phyloP scores from a whole-genome alignment of 92 coral and sea anemone species.

The Metridium senile region DNA sequence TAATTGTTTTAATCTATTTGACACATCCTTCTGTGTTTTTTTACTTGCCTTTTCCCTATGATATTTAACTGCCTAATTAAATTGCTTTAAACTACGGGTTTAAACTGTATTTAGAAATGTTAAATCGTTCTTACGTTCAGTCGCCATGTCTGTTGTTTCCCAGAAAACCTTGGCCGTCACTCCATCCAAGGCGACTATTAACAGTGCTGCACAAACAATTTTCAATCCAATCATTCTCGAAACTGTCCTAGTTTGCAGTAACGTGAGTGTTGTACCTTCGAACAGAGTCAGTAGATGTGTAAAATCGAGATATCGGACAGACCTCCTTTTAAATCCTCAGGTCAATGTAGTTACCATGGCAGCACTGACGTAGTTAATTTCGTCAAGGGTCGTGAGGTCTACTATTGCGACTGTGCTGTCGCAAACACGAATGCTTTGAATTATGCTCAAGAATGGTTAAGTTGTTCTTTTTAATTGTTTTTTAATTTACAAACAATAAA shows the following conservation, averaged over 20 bases:
- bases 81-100: no score
- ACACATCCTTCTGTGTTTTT: no score
- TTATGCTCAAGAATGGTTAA: neutral
- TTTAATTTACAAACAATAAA: no score
- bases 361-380: neutral
- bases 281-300: no score
- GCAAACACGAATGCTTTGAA: neutral
- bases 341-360: neutral
- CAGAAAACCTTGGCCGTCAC: constrained; percentile 15
- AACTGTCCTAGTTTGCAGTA: neutral
- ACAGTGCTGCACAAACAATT: neutral
- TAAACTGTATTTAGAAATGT: neutral
- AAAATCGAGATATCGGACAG: no score
- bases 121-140: constrained; percentile 16
- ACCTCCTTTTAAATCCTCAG: neutral
- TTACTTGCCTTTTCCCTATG: no score
- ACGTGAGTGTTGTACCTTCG: neutral
- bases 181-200: neutral
- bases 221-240: neutral
- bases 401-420: constrained; percentile 2
- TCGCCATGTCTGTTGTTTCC: constrained; percentile 25
- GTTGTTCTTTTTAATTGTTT: neutral
- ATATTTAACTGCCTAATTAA: no score
- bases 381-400: constrained; percentile 6
- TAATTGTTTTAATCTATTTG: no score